Evolutionary conservation across 2,888 invertebrate genomes (phyloP), one percentile per base, ranked within the genome.

Genomic region (Cloeon dipterum): DNA sequence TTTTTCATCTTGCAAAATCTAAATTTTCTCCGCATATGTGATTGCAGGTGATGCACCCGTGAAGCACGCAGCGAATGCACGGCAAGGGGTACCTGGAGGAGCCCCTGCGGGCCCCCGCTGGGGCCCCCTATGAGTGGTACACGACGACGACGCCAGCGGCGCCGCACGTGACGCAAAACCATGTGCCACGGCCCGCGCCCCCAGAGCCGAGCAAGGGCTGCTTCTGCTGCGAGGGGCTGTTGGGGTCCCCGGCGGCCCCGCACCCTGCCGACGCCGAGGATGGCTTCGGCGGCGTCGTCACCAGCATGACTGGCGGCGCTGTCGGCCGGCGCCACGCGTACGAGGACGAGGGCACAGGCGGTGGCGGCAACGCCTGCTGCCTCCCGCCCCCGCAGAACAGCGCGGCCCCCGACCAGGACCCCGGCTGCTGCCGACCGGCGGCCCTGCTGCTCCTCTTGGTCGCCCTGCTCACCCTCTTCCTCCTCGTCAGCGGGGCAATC

Each of bases 401-500:
- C 29, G 5, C 7, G 7, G 14, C 7, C n/a, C 7, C 7, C n/a
- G 13, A 29, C 16, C 29, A 29, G 29, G 29, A 29, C n/a, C 5
- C 34, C 8, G 39, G 38, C 29, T 66, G 66, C 63, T 66, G 66
- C 51, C 57, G 63, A 45, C 66, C 67, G 3, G 63, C 66, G 2
- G 61, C 67, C 42, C 53, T 68, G 29, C 53, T 68, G 35, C 57
- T 68, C 21, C 56, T 68, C 21, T 54, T 68, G 42, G 62, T 66
- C 35, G 55, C 67, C 34, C 56, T 68, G 42, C 61, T 68, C 42
- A 59, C 67, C 41, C 57, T 66, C 41, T 68, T 68, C 49, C 62
- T 67, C 19, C 54, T 66, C 49, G 61, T 68, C 42, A 66, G 67
- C 43, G 66, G 66, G 36, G 61, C 67, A 38, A 56, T 68, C 32